Percentiles rank a stretch among this genome's conserved stretches.
Evolutionary conservation across 2,797 vertebrate species (phyloP).

Genomic region (Coilia nasus): DNA sequence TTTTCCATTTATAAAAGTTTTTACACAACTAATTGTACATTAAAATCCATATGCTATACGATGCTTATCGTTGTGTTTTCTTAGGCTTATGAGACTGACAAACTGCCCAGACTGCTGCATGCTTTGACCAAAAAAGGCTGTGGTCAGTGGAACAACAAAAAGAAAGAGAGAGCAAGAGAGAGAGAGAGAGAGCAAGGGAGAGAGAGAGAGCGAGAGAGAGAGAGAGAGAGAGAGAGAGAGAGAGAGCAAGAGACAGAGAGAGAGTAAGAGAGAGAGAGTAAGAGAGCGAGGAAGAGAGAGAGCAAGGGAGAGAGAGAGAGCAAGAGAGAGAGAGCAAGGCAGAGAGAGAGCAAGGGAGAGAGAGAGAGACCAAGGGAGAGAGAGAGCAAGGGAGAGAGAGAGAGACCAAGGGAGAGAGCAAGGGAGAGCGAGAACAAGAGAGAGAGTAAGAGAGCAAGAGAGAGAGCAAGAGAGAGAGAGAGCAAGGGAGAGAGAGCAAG

Average conservation of each 20-base stretch:
- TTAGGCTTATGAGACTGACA: neutral
- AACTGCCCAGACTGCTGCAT: neutral
- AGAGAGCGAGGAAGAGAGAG: no score
- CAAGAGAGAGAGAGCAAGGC: no score
- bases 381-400: no score
- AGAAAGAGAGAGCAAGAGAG: neutral
- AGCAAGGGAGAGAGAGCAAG: no score
- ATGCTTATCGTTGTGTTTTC: neutral
- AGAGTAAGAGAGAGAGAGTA: no score
- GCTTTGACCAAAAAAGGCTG: conserved; percentile 25
- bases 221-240: neutral
- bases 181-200: neutral
- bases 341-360: no score
- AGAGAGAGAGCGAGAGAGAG: conserved; percentile 11
- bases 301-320: no score
- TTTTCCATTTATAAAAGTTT: neutral
- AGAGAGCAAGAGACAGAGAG: neutral
- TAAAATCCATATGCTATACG: neutral
- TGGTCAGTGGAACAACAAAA: conserved; percentile 13
- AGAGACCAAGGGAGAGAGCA: no score
- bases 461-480: no score
- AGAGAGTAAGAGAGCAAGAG: no score
- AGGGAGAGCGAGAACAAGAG: no score
- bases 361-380: no score
- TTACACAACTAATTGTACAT: neutral